Evolutionary conservation across 2,888 invertebrate genomes (phyloP), one percentile per base, ranked within the genome.

Genomic region (Drepanosiphum platanoidis): DNA sequence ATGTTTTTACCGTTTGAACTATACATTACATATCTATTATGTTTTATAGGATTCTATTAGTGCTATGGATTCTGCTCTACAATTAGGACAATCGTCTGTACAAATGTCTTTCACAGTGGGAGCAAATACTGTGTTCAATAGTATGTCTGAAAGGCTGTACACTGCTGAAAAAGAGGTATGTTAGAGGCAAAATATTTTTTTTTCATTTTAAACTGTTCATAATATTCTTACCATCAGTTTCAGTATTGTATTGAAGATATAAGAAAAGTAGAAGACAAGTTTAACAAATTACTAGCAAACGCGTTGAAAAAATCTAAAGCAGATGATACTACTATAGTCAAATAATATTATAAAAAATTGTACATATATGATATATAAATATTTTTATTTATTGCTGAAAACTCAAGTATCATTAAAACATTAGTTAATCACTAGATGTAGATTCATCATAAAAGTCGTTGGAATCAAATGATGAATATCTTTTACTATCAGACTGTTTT

Each of bases 111-210:
- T 52, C 68, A 75, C 66, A 22, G 52, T 84, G 27, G 52, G 7
- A 75, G 83, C 83, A 30, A 64, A 34, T 4, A 52, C 66, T 68
- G 75, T 84, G 4, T 66, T 72, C n/a, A 74, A 84, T 27, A 75
- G 22, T 52, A 52, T 84, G 75, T 84, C 83, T 32, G 83, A 84
- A 52, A 75, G 52, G 30, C 18, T 66, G 75, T 84, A 84, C 15
- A 36, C 70, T 8, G 75, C 75, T 18, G 75, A 84, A 46, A 74
- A 22, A 84, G 74, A 75, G 22, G 83, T 84, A 72, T 22, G 27
- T 27, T 27, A 22, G 42, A 42, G n/a, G 11, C 42, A 52, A 52
- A 13, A 39, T 71, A 34, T 27, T 68, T 8, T 70, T 68, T 39
- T 70, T 68, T 18, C 30, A 13, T 39, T 30, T 18, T 13, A 46